A percentile compares a stretch with the other conserved stretches of the same genome.
Conservation (phyloP, 2,888 invertebrate genomes). For the Ornithoptera alexandrae region DNA sequence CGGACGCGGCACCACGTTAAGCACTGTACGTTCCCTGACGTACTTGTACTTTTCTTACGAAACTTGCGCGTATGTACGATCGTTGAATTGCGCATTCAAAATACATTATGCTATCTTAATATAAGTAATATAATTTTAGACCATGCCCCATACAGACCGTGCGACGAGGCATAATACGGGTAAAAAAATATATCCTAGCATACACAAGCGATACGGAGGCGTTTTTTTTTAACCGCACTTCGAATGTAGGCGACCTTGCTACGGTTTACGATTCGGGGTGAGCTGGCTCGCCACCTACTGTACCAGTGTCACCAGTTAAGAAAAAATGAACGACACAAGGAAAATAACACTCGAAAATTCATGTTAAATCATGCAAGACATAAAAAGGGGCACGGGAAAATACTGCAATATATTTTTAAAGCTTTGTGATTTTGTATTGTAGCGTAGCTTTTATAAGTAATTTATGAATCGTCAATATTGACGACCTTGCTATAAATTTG, state of each 20-base stretch:
- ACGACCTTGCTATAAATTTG: too few relatives aligned
- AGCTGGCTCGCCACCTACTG: conserved; percentile 41
- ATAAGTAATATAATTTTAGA: background rate
- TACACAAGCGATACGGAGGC: conserved; percentile 33
- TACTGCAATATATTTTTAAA: background rate
- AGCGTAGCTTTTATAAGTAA: too few relatives aligned
- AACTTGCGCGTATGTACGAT: background rate
- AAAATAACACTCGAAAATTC: conserved; percentile 11
- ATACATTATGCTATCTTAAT: background rate
- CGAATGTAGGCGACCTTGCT: conserved; percentile 72
- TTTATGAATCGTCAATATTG: too few relatives aligned
- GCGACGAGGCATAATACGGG: conserved; percentile 11
- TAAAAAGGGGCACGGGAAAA: conserved; percentile 4
- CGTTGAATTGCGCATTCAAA: background rate
- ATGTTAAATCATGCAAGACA: conserved; percentile 25
- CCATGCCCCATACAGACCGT: background rate
- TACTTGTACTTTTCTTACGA: background rate
- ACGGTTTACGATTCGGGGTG: conserved; percentile 64
- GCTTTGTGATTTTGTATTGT: too few relatives aligned
- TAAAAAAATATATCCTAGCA: conserved; percentile 30
- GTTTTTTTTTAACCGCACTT: conserved; percentile 49
- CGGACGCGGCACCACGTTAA: too few relatives aligned
- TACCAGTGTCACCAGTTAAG: conserved; percentile 10
- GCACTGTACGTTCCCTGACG: too few relatives aligned
- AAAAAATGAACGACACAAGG: conserved; percentile 8